These are phyloP conservation scores for Drosophila miranda DNA, from an alignment of 1,140 invertebrate genomes.

Conservation along the genomic window DNA sequence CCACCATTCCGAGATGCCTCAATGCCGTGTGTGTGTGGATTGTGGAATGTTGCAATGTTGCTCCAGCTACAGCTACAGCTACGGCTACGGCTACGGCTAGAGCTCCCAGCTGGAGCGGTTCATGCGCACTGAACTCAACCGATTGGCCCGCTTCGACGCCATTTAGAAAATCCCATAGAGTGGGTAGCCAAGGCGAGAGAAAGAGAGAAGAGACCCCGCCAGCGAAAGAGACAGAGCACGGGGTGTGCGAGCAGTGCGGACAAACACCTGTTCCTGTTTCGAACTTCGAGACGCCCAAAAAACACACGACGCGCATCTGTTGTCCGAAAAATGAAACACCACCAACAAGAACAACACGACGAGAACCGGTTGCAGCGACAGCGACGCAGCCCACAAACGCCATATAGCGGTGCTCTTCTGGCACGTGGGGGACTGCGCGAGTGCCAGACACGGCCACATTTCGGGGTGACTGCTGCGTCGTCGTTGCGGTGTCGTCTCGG, in stretches of 20 bases:
- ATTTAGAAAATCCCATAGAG: conserved; percentile 64
- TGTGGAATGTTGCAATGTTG: conserved; percentile 45
- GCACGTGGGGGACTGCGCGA: not conserved
- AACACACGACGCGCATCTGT: conserved; percentile 1
- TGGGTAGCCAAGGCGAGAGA: conserved; percentile 5
- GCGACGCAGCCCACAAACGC: conserved; percentile 2
- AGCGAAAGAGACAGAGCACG: conserved; percentile 36
- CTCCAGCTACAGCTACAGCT: too few species aligned
- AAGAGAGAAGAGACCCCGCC: conserved; percentile 3
- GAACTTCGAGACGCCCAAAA: conserved; percentile 15
- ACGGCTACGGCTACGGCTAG: too few species aligned
- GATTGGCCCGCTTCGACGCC: conserved; percentile 82
- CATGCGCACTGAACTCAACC: conserved; percentile 72
- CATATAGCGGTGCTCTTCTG: conserved; percentile 39
- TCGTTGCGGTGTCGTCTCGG: conserved; percentile 25
- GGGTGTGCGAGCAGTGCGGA: conserved; percentile 57
- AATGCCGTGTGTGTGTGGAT: conserved; percentile 46
- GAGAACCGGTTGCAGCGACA: conserved; percentile 56
- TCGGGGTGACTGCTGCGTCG: conserved; percentile 43
- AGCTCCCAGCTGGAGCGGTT: conserved; percentile 33
- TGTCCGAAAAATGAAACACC: too few species aligned
- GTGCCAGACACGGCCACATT: conserved; percentile 30
- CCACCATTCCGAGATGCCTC: conserved; percentile 52
- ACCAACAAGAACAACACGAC: not conserved
- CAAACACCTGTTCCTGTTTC: conserved; percentile 72